Evolutionary conservation across 2,888 invertebrate species (phyloP), one percentile per base, ranked within the genome.

Genomic region (Hirtodrosophila alboralis): DNA sequence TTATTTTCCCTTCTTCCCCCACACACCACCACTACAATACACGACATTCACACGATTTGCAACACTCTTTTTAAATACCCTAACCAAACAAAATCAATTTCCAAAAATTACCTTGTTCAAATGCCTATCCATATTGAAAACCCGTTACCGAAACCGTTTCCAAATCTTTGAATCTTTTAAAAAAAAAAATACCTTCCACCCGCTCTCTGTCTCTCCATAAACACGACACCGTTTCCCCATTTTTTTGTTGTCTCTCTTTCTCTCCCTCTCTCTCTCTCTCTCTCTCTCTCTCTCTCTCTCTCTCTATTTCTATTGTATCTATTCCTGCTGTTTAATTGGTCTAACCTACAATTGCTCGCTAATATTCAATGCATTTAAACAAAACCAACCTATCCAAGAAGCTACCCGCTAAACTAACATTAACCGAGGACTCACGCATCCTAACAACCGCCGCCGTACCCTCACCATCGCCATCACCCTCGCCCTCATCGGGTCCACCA

Each of bases 401-500:
- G 90, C 81, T 91, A 75, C 91, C 91, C 73, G 91, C 91, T 72
- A 91, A 91, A 86, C 84, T 91, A 77, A 91, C 91, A 73, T 81
- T 91, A 73, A 91, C 91, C 65, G 91, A 91, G 89, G 91, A 91
- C 83, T 86, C 90, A 72, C 90, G 91, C 77, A 86, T 89, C 69
- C 72, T 88, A 75, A 89, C 88, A 67, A 89, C 89, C 80, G 87
- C 89, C 75, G 87, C 88, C 45, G 86, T 87, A 84, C 89, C 90
- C 74, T 89, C 90, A 84, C 89, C 90, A 80, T 89, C 90, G 71
- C 90, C 90, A 79, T 90, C 90, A 83, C 90, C 90, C 73, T 90
- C 89, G 79, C 90, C 90, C 74, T 90, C 91, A 77, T 90, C 90
- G 68, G 90, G 91, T 85, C 92, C 92, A 77, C 91, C 91, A 75